A percentile compares a stretch with the other conserved stretches of the same genome.
These are phyloP conservation scores for Andrena trimmerana DNA, from an alignment of 2,888 invertebrate species.

Conservation along the genomic window DNA sequence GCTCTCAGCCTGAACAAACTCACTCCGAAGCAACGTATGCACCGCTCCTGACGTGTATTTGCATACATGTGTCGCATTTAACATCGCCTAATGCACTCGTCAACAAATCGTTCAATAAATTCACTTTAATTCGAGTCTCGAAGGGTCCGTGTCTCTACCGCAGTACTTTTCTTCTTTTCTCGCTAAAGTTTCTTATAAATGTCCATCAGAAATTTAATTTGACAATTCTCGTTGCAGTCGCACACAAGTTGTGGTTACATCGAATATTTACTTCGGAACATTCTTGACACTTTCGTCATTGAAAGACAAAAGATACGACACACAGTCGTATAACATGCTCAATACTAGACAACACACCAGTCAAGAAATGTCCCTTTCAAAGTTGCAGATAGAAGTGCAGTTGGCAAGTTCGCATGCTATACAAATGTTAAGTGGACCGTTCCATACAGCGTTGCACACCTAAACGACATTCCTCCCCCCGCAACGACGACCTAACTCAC, in stretches of 20 bases:
- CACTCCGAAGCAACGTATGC: constrained; percentile 8
- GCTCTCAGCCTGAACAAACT: not conserved
- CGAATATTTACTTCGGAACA: not conserved
- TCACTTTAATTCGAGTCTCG: not conserved
- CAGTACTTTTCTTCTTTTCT: not conserved
- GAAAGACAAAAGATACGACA: too few species aligned
- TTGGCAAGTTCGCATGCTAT: not conserved
- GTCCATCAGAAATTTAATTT: constrained; percentile 3
- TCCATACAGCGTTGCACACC: not conserved
- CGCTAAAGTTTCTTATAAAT: not conserved
- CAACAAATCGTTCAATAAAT: not conserved
- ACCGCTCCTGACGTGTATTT: constrained; percentile 21
- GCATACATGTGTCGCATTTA: not conserved
- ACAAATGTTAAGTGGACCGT: not conserved
- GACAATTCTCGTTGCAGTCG: constrained; percentile 4
- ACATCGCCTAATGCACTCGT: too few species aligned
- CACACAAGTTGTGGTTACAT: too few species aligned
- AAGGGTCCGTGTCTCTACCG: not conserved
- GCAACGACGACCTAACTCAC: not conserved
- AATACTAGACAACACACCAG: too few species aligned
- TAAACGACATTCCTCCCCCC: constrained; percentile 11
- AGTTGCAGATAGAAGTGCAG: not conserved
- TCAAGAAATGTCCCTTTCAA: not conserved
- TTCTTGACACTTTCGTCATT: not conserved
- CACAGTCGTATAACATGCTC: too few species aligned